These are phyloP conservation scores for Sturmia bella DNA, from an alignment of 2,888 invertebrate species.

Conservation along the genomic window DNA sequence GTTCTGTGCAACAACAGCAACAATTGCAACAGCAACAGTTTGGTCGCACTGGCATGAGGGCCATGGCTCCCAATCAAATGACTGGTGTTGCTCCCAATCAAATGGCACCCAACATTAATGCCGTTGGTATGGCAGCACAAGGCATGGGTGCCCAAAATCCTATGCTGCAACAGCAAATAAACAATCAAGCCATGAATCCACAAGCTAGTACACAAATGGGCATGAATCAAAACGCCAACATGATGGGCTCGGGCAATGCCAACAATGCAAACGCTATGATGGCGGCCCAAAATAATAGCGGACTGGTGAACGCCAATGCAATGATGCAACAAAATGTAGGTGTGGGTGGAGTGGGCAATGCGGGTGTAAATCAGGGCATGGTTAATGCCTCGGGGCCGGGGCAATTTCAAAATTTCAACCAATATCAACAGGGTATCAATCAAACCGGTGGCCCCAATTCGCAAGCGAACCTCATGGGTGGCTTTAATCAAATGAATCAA, in stretches of 20 bases:
- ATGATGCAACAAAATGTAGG: constrained; percentile 78
- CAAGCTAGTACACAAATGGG: constrained; percentile 73
- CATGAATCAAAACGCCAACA: constrained; percentile 76
- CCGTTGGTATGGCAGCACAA: constrained; percentile 82
- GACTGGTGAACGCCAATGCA: constrained; percentile 75
- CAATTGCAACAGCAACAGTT: constrained; percentile 80
- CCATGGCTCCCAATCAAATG: constrained; percentile 82
- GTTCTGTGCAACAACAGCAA: constrained; percentile 77
- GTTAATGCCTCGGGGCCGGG: constrained; percentile 80
- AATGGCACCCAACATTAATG: constrained; percentile 81
- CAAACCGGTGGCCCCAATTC: constrained; percentile 81
- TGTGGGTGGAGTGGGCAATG: constrained; percentile 58
- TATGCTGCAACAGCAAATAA: constrained; percentile 75
- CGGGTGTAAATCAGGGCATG: constrained; percentile 74
- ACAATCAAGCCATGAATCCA: constrained; percentile 68
- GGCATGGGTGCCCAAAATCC: constrained; percentile 77
- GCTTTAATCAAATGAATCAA: constrained; percentile 81
- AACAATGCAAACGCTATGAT: constrained; percentile 70
- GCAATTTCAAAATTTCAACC: constrained; percentile 86
- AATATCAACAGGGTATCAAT: constrained; percentile 79
- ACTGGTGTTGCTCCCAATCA: constrained; percentile 77
- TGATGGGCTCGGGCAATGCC: constrained; percentile 75
- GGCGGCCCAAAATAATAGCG: constrained; percentile 73
- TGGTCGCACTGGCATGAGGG: constrained; percentile 79
- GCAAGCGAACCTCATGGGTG: constrained; percentile 77